Evolutionary conservation across 2,888 invertebrate species (phyloP).

Genomic region (Callimorpha dominula): DNA sequence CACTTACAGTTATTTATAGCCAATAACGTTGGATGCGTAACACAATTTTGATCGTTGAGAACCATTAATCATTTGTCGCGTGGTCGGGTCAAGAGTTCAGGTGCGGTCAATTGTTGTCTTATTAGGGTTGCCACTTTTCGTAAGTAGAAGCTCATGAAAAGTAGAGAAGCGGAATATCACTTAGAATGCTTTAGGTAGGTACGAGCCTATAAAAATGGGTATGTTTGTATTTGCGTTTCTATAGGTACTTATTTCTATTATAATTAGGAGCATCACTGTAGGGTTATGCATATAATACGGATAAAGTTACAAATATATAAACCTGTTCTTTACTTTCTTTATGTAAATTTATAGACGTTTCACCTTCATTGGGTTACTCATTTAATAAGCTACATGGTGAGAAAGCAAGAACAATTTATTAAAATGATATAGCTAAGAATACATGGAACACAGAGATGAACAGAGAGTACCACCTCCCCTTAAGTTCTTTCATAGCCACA

Average conservation of each 20-base stretch:
- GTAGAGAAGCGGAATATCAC: not conserved
- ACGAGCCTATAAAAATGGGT: no score
- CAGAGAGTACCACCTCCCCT: no score
- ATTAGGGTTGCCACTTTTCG: constrained; percentile 10
- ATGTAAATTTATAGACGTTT: not conserved
- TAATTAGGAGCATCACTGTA: not conserved
- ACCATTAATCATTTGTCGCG: constrained; percentile 52
- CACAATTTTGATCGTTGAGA: constrained; percentile 37
- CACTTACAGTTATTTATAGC: constrained; percentile 36
- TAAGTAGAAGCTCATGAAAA: not conserved
- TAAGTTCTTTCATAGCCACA: not conserved
- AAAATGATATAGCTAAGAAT: no score
- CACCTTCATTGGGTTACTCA: not conserved
- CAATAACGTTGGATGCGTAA: constrained; percentile 32
- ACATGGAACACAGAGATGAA: no score
- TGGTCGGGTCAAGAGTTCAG: constrained; percentile 53
- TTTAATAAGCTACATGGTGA: no score
- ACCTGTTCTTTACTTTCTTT: not conserved
- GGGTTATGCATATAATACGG: not conserved
- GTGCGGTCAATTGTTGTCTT: constrained; percentile 50
- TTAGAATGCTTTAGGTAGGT: no score
- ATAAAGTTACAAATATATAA: not conserved
- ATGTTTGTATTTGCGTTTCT: not conserved
- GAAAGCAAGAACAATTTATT: not conserved
- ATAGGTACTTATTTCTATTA: not conserved